Evolutionary conservation across 2,113 vertebrate genomes (phyloP).

Genomic region (Xenopus tropicalis): DNA sequence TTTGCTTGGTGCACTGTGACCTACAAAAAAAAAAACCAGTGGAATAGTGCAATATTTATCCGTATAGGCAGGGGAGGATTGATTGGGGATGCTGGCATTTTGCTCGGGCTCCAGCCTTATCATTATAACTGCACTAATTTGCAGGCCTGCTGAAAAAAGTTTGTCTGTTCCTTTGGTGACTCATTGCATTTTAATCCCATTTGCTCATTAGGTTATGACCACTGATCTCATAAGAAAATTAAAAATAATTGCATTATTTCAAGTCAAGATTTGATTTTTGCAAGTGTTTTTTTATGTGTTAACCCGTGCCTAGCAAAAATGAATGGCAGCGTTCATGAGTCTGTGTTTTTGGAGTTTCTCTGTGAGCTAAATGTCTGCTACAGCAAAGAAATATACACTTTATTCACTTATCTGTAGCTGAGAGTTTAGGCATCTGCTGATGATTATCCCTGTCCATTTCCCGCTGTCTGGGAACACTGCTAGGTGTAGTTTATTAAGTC

Average conservation of each 20-base stretch:
- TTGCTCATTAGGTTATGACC: constrained; percentile 66
- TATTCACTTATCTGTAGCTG: too few relatives aligned
- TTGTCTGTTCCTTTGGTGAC: constrained; percentile 68
- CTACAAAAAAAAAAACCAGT: constrained; percentile 78
- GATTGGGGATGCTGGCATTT: constrained; percentile 81
- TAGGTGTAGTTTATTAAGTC: too few relatives aligned
- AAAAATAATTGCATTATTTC: background rate
- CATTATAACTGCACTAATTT: constrained; percentile 78
- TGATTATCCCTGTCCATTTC: too few relatives aligned
- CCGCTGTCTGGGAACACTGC: too few relatives aligned
- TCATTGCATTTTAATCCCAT: constrained; percentile 78
- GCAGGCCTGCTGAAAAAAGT: constrained; percentile 65
- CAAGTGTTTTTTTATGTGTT: too few relatives aligned
- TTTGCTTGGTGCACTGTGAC: constrained; percentile 84
- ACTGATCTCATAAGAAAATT: constrained; percentile 11
- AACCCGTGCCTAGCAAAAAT: too few relatives aligned
- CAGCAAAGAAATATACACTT: too few relatives aligned
- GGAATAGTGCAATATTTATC: constrained; percentile 81
- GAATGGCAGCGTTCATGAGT: too few relatives aligned
- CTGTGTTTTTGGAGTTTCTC: too few relatives aligned
- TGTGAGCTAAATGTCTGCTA: too few relatives aligned
- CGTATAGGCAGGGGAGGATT: constrained; percentile 73
- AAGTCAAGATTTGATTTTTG: background rate
- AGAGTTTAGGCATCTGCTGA: too few relatives aligned
- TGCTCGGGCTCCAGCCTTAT: constrained; percentile 70